These are phyloP conservation scores for Chrosomus eos DNA, from an alignment of 2,797 vertebrate species.

Conservation along the genomic window DNA sequence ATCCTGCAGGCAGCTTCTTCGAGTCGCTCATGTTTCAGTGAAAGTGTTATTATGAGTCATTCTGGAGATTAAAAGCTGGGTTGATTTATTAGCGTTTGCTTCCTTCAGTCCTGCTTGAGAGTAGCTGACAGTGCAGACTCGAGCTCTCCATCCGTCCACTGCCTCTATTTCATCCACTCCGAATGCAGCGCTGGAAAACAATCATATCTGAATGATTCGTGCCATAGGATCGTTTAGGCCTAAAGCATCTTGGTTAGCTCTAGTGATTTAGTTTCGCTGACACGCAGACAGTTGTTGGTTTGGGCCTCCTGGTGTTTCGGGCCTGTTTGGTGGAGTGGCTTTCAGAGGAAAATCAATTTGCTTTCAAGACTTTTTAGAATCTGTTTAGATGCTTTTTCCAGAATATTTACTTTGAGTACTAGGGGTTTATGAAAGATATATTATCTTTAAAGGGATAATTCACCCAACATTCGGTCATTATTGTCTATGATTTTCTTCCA, in stretches of 20 bases:
- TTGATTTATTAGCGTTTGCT: conserved; percentile 73
- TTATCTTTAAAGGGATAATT: background rate
- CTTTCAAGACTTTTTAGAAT: background rate
- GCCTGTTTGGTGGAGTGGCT: background rate
- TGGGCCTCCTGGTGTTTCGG: background rate
- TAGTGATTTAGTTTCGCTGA: background rate
- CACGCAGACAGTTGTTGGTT: no score
- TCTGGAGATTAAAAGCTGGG: conserved; percentile 76
- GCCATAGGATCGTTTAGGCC: background rate
- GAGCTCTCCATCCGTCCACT: background rate
- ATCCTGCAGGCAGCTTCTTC: background rate
- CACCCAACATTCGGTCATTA: background rate
- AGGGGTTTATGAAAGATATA: background rate
- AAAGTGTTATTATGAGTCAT: conserved; percentile 75
- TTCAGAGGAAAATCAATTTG: conserved; percentile 2
- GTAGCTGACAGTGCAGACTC: conserved; percentile 60
- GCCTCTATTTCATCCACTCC: conserved; percentile 57
- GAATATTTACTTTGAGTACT: background rate
- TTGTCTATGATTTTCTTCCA: background rate
- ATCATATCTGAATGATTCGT: conserved; percentile 28
- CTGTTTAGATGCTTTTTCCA: background rate
- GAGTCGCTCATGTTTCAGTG: conserved; percentile 56
- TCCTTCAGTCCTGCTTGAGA: conserved; percentile 49
- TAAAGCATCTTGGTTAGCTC: conserved; percentile 34
- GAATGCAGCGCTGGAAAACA: conserved; percentile 14